A percentile compares a stretch with the other conserved stretches of the same genome.
Evolutionary conservation across 1,140 invertebrate species (phyloP).

Genomic region (Doryteuthis pealeii): DNA sequence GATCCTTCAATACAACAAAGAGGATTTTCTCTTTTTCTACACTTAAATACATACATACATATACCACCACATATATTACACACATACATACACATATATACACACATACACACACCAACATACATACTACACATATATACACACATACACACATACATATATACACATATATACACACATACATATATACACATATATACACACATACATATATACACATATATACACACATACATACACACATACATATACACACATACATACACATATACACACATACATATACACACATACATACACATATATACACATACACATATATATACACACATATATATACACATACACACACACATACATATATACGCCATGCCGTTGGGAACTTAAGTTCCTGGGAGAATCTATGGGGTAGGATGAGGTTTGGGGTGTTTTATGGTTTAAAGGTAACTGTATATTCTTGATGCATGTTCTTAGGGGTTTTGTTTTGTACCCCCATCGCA

Average conservation of each 20-base stretch:
- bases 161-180: not conserved
- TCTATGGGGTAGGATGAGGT: too few relatives aligned
- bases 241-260: not conserved
- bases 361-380: too few relatives aligned
- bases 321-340: not conserved
- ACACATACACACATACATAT: too few relatives aligned
- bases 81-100: not conserved
- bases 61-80: not conserved
- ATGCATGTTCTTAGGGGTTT: too few relatives aligned
- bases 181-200: not conserved
- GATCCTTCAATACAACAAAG: too few relatives aligned
- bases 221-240: not conserved
- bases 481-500: too few relatives aligned
- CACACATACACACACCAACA: not conserved
- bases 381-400: too few relatives aligned
- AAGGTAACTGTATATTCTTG: too few relatives aligned
- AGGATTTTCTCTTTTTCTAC: too few relatives aligned
- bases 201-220: not conserved
- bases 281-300: not conserved
- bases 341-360: not conserved
- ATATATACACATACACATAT: not conserved
- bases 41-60: not conserved
- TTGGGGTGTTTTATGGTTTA: too few relatives aligned
- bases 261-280: not conserved
- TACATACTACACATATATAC: too few relatives aligned